Percentiles rank a stretch among this genome's conserved stretches.
Conservation (phyloP, 2,797 vertebrate genomes). For the Cossypha caffra region DNA sequence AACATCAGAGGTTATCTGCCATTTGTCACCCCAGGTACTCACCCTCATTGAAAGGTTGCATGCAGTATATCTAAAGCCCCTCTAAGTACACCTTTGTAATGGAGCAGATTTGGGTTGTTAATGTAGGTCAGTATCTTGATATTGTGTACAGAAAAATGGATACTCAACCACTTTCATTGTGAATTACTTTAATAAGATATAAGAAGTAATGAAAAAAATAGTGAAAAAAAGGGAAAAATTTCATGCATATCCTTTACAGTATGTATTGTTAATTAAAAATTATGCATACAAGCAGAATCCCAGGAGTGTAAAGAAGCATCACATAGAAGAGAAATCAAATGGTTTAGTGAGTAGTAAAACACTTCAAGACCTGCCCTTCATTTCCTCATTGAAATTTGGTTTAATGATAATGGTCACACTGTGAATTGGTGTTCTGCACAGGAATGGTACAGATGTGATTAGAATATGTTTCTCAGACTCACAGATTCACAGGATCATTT, state of each 20-base stretch:
- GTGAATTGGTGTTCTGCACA: neutral
- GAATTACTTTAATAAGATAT: neutral
- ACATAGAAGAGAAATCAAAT: neutral
- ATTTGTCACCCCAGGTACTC: neutral
- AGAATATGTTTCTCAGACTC: neutral
- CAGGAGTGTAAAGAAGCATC: neutral
- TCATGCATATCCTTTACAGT: neutral
- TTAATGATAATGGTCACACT: neutral
- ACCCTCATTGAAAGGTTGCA: neutral
- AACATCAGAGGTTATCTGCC: neutral
- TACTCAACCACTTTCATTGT: neutral
- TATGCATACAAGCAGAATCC: neutral
- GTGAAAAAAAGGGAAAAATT: neutral
- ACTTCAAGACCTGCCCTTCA: neutral
- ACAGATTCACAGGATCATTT: neutral
- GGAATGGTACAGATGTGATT: neutral
- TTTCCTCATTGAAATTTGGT: neutral
- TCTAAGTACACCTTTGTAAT: neutral
- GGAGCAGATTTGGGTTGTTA: neutral
- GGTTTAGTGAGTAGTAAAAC: neutral
- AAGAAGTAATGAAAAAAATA: neutral
- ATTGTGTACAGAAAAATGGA: neutral
- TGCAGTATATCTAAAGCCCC: neutral
- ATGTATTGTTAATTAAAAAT: neutral
- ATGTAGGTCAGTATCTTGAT: neutral